Percentiles rank a stretch among this genome's conserved stretches.
Conservation (phyloP, 2,888 invertebrate species). For the Carabus problematicus region DNA sequence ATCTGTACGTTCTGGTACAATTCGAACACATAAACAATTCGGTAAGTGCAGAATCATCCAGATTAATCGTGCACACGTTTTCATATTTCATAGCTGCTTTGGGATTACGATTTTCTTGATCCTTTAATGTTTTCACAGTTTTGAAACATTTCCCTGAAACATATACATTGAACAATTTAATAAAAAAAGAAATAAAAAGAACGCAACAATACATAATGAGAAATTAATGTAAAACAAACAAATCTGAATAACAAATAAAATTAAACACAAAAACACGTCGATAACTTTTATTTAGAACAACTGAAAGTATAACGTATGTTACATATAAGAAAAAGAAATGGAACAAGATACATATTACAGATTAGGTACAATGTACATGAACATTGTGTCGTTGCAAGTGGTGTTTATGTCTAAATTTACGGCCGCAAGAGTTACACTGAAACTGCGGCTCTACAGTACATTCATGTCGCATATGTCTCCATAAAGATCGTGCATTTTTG, state of each 20-base stretch:
- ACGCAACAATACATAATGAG: no score
- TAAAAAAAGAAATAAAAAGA: background rate
- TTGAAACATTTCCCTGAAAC: slow-evolving; percentile 18
- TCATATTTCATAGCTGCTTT: slow-evolving; percentile 21
- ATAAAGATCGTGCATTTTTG: slow-evolving; percentile 37
- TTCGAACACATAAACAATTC: slow-evolving; percentile 56
- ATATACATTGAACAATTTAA: background rate
- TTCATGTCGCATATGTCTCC: slow-evolving; percentile 47
- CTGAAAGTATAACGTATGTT: no score
- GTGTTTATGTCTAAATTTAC: slow-evolving; percentile 28
- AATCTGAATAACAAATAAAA: no score
- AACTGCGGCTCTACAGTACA: slow-evolving; percentile 53
- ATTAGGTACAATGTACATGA: no score
- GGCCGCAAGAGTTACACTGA: slow-evolving; percentile 50
- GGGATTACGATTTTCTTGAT: slow-evolving; percentile 32
- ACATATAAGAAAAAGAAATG: no score
- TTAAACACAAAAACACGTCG: no score
- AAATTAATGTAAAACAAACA: no score
- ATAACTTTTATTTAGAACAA: no score
- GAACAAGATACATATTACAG: no score
- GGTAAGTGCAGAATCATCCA: slow-evolving; percentile 46
- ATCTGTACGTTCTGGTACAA: slow-evolving; percentile 58
- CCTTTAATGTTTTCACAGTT: slow-evolving; percentile 9
- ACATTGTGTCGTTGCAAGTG: background rate
- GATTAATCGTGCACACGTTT: slow-evolving; percentile 28